Evolutionary conservation across 2,888 invertebrate species (phyloP), one percentile per base, ranked within the genome.

Genomic region (Melinaea marsaeus): DNA sequence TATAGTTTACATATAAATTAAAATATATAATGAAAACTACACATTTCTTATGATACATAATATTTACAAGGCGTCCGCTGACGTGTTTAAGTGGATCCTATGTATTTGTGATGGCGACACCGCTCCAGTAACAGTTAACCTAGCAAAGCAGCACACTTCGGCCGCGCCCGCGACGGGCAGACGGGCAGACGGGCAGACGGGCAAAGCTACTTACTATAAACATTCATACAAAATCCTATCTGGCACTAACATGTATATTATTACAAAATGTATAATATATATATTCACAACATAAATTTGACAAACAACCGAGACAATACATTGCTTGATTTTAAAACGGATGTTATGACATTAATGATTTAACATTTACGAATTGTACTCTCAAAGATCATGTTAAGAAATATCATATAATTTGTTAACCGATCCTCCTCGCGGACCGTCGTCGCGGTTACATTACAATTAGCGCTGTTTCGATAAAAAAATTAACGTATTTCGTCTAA

Each of bases 261-360:
- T 87, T 90, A 90, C 83, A 90, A 90, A 90, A 90, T 87, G 88
- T 90, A 90, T 88, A 89, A 83, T 86, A 77, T 84, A 84, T 82
- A 88, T 88, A 87, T 86, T 90, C 89, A 90, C 90, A 89, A 90
- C 89, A 79, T 88, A 89, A 90, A 87, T 85, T 86, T 86, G 82
- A 84, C 84, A 84, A 89, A 89, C 89, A 90, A 90, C 89, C 89
- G 81, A 90, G 85, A 84, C 81, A 82, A 81, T 9, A 85, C 72
- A 74, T 68, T 74, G 77, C 79, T 82, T 87, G 84, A 83, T 87
- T 80, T 22, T 22, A 22, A 22, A 22, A 78, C 79, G 75, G 81
- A 64, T 66, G 63, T 48, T 60, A 51, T 32, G n/a, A 32, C 22
- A 51, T 51, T 42, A 42, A 9, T 51, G 51, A 51, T 51, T 22